Evolutionary conservation across 2,113 vertebrate genomes (phyloP).

Genomic region (Elephas maximus): DNA sequence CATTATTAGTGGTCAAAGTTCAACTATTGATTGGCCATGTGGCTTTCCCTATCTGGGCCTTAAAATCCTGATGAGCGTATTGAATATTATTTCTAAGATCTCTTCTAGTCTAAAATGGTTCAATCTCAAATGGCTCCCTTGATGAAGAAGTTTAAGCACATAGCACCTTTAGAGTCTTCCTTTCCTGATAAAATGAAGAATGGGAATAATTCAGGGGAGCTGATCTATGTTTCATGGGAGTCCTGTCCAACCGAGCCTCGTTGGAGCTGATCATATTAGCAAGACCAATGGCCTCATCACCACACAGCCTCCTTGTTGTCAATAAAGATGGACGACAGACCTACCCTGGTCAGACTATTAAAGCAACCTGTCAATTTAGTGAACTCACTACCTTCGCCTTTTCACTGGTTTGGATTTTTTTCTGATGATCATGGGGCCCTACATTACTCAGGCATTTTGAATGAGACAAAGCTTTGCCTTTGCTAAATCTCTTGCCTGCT

Average conservation of each 20-base stretch:
- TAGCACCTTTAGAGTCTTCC: background rate
- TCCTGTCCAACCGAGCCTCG: background rate
- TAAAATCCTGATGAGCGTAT: background rate
- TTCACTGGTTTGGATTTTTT: background rate
- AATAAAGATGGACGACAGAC: background rate
- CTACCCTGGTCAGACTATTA: background rate
- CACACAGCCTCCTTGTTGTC: background rate
- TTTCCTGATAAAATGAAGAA: background rate
- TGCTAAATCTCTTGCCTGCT: background rate
- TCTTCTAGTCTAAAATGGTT: background rate
- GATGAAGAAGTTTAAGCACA: background rate
- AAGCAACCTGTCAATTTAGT: background rate
- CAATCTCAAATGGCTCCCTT: background rate
- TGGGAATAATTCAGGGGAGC: background rate
- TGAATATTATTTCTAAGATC: background rate
- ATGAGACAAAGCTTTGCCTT: background rate
- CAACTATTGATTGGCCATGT: background rate
- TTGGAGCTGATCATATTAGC: background rate
- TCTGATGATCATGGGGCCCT: background rate
- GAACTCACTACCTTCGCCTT: background rate
- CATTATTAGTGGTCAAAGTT: background rate
- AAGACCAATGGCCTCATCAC: background rate
- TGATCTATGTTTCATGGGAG: background rate
- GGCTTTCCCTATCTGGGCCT: background rate
- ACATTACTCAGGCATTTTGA: constrained; percentile 9